Conservation (phyloP, 2,797 vertebrate genomes). For the Lindbergichthys nudifrons region DNA sequence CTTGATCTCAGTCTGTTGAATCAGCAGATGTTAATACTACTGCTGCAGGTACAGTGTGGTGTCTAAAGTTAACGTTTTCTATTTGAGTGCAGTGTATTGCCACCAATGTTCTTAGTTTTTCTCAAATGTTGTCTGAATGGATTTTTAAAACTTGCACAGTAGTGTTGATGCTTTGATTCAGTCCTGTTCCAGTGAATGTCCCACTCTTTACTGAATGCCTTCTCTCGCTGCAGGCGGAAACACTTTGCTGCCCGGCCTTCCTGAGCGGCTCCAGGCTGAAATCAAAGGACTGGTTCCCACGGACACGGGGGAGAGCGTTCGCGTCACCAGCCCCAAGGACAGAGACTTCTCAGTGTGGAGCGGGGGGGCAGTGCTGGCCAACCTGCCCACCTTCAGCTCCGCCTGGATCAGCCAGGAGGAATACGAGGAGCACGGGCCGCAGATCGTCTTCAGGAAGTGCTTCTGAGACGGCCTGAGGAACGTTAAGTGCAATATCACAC, state of each 20-base stretch:
- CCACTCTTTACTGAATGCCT: not conserved
- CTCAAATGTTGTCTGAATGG: not conserved
- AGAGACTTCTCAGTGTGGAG: constrained; percentile 83
- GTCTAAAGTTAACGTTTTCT: constrained; percentile 1
- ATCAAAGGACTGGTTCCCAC: constrained; percentile 62
- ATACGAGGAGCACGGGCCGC: constrained; percentile 82
- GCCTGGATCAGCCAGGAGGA: constrained; percentile 84
- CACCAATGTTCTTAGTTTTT: not conserved
- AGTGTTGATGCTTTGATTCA: not conserved
- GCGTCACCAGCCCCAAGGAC: constrained; percentile 73
- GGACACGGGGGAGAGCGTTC: constrained; percentile 53
- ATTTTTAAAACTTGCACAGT: constrained; percentile 7
- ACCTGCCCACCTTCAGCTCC: constrained; percentile 58
- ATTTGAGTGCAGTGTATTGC: constrained; percentile 17
- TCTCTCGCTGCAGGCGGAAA: constrained; percentile 78
- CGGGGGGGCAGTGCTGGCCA: constrained; percentile 81
- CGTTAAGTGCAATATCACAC: constrained; percentile 47
- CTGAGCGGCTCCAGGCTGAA: constrained; percentile 80
- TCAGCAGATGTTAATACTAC: constrained; percentile 14
- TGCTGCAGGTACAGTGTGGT: constrained; percentile 38
- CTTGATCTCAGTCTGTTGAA: not conserved
- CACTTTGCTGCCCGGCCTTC: constrained; percentile 80
- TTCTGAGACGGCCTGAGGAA: constrained; percentile 72
- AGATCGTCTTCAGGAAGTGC: constrained; percentile 85
- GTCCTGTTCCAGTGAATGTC: not conserved